Percentiles rank a stretch among this genome's conserved stretches.
These are phyloP conservation scores for Amphiprion percula DNA, from an alignment of 2,113 vertebrate species.

Conservation along the genomic window DNA sequence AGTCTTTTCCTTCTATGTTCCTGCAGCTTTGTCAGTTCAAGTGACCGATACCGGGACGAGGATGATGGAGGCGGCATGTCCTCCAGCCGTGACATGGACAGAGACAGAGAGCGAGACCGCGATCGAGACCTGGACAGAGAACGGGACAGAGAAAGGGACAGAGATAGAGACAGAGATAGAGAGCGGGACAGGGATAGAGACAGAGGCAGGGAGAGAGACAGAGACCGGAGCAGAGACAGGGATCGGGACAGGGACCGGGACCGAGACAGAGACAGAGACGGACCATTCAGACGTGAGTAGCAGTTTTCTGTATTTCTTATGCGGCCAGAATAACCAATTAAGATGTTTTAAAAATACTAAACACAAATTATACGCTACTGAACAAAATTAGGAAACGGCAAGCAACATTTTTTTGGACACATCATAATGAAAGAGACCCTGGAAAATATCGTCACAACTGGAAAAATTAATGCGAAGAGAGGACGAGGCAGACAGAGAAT, in stretches of 20 bases:
- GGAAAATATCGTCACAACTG: no score
- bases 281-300: slow-evolving; percentile 87
- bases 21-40: slow-evolving; percentile 90
- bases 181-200: slow-evolving; percentile 77
- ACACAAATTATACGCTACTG: no score
- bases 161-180: slow-evolving; percentile 72
- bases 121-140: slow-evolving; percentile 52
- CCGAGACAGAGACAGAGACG: slow-evolving; percentile 74
- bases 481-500: no score
- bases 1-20: not conserved
- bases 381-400: no score
- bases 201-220: slow-evolving; percentile 68
- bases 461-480: no score
- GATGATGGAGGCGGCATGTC: slow-evolving; percentile 68
- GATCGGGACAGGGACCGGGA: slow-evolving; percentile 81
- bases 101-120: slow-evolving; percentile 69
- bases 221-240: slow-evolving; percentile 69
- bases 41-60: slow-evolving; percentile 84
- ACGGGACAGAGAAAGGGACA: slow-evolving; percentile 49
- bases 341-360: no score
- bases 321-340: no score
- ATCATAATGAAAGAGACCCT: no score
- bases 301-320: not conserved
- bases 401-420: no score
- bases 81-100: slow-evolving; percentile 66